These are phyloP conservation scores for Hesperophylax magnus DNA, from an alignment of 1,140 invertebrate genomes.

Conservation along the genomic window DNA sequence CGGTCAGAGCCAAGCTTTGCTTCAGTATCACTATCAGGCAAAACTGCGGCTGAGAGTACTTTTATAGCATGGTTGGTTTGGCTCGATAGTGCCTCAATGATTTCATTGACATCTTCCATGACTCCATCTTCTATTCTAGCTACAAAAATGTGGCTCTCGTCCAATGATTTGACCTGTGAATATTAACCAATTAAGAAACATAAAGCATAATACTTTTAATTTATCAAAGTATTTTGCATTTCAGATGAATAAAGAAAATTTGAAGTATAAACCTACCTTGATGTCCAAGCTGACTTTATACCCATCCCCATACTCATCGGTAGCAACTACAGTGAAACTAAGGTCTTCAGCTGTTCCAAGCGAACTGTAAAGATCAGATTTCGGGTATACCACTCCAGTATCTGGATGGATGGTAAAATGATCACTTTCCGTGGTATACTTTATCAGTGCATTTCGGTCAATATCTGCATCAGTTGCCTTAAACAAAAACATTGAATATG, in stretches of 20 bases:
- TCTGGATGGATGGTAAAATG: slow-evolving; percentile 55
- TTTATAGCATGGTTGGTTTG: slow-evolving; percentile 19
- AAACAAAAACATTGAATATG: slow-evolving; percentile 32
- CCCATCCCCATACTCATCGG: slow-evolving; percentile 43
- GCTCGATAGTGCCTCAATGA: slow-evolving; percentile 38
- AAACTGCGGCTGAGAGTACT: slow-evolving; percentile 36
- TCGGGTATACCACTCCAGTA: slow-evolving; percentile 59
- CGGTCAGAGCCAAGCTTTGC: neutral
- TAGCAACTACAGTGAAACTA: slow-evolving; percentile 47
- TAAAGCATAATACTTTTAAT: neutral
- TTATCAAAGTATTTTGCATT: neutral
- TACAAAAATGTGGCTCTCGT: slow-evolving; percentile 51
- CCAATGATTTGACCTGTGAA: slow-evolving; percentile 57
- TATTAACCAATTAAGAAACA: neutral
- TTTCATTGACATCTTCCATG: slow-evolving; percentile 50
- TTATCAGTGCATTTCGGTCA: slow-evolving; percentile 55
- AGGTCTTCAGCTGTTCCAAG: neutral
- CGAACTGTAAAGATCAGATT: slow-evolving; percentile 42
- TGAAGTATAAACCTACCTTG: neutral
- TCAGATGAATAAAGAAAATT: neutral
- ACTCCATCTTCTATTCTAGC: slow-evolving; percentile 46
- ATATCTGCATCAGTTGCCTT: slow-evolving; percentile 60
- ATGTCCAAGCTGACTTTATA: neutral
- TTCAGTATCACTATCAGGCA: slow-evolving; percentile 36
- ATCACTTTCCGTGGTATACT: slow-evolving; percentile 53